Evolutionary conservation across 2,888 invertebrate genomes (phyloP), one percentile per base, ranked within the genome.

Genomic region (Rhingia campestris): DNA sequence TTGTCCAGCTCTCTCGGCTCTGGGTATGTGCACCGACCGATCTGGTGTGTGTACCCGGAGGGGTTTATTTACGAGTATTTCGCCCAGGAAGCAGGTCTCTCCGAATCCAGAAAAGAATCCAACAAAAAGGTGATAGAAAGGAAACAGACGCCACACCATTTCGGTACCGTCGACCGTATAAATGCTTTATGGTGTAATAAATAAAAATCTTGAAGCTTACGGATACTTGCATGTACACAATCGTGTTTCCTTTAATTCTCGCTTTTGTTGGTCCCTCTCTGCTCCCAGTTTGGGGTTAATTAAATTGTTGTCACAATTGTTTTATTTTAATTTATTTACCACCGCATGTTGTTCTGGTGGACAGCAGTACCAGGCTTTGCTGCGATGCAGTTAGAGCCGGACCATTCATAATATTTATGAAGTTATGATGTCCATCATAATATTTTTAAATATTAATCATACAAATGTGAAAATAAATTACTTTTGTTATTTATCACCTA

Each of bases 181-280:
- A 64, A 77, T 82, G 77, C 43, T 82, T 82, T 82, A 82, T 82
- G 67, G 45, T 45, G 67, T 53, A 73, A 77, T 82, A 82, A 82
- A 82, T 77, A 77, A 82, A 73, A 77, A 81, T 76, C 64, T 33
- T 69, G 67, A 58, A 56, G 82, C 66, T 77, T 56, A 82, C 49
- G 73, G 67, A 82, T 82, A 63, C 69, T 73, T 63, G 45, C 73
- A 73, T 77, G 77, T 51, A 14, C 59, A 6, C 10, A 53, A 39
- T 59, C 45, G 53, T 63, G 70, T 54, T 41, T 59, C 58, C 12
- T 53, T 74, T 43, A 74, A 67, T 63, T 9, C 49, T 30, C 22
- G 22, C 22, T 22, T 22, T 2, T 22, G 22, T 70, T 47, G 59
- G 35, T 49, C 58, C 37, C 6, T 67, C 14, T 41, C 0, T 35